Evolutionary conservation across 1,140 invertebrate genomes (phyloP), one percentile per base, ranked within the genome.

Genomic region (Drosophila lowei): DNA sequence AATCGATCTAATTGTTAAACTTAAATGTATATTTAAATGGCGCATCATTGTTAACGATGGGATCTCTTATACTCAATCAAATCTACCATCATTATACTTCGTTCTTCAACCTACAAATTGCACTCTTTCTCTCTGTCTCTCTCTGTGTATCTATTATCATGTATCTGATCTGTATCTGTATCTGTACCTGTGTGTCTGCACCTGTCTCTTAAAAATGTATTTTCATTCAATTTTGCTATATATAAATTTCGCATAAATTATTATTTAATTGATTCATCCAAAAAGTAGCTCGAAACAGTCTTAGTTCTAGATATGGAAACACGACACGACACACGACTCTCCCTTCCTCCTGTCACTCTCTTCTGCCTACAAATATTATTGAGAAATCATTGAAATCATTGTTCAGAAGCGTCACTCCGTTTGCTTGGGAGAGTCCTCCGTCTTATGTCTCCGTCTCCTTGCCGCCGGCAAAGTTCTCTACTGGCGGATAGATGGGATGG

Each of bases 401-500:
- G 63, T 76, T 67, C 58, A 59, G 23, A 68, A 57, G 66, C 66
- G 34, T 38, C 65, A 49, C 44, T 18, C 50, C 55, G 44, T 34
- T 55, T 11, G 41, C 46, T 46, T 1, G 3, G 9, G 18, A 42
- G 21, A 41, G 18, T 30, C 43, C 44, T 34, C 16, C 25, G 54
- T 41, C 66, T 77, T 95, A 96, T 92, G 96, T 95, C 92, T 96
- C 95, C 38, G 95, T 96, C 91, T 96, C 96, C 91, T 96, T 96
- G 72, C 94, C 93, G 44, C 94, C 93, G 49, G 94, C 83, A 90
- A 93, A 95, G 89, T 95, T 95, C 75, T 95, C 93, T 67, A 95
- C 95, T 89, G 95, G 94, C 15, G 96, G 95, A 90, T 97, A 97
- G 21, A 91, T 57, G 46, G 83, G 75, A 60, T 79, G 83, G 60